phyloP scores from a whole-genome alignment of 2,113 vertebrate genomes.

The Proterorhinus semilunaris region DNA sequence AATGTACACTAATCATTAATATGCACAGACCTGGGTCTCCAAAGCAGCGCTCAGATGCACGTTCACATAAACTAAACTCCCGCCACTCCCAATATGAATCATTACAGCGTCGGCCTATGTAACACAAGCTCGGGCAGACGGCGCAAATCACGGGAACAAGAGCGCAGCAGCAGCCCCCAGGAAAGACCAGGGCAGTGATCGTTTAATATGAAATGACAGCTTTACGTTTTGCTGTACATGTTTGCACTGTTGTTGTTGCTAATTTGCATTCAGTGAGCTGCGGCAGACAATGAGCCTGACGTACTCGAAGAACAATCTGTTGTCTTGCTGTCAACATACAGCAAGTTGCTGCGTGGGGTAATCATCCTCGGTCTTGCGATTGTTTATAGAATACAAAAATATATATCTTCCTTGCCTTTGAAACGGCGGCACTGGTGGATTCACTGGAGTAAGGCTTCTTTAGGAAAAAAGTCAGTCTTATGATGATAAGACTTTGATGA shows the following conservation, averaged over 20 bases:
- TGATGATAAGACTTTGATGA: too few relatives aligned
- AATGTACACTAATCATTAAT: constrained; percentile 77
- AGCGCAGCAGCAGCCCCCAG: background rate
- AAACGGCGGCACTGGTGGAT: too few relatives aligned
- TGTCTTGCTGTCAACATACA: too few relatives aligned
- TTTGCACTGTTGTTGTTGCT: background rate
- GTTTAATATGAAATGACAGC: background rate
- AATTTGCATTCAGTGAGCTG: background rate
- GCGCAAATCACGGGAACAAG: constrained; percentile 16
- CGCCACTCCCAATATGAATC: constrained; percentile 52
- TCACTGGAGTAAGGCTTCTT: too few relatives aligned
- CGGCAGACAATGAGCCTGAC: too few relatives aligned
- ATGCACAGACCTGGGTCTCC: constrained; percentile 68
- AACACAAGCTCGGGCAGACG: constrained; percentile 31
- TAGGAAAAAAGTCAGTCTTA: too few relatives aligned
- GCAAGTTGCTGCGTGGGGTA: too few relatives aligned
- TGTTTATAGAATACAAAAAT: too few relatives aligned
- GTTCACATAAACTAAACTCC: constrained; percentile 44
- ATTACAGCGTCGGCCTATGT: constrained; percentile 22
- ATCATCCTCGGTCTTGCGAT: too few relatives aligned
- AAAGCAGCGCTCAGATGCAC: constrained; percentile 38
- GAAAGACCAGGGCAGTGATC: constrained; percentile 19
- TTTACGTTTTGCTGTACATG: too few relatives aligned
- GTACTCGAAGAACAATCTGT: too few relatives aligned
- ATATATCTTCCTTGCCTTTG: too few relatives aligned